These are phyloP conservation scores for Ganaspis brasiliensis DNA, from an alignment of 2,888 invertebrate species.

Conservation along the genomic window DNA sequence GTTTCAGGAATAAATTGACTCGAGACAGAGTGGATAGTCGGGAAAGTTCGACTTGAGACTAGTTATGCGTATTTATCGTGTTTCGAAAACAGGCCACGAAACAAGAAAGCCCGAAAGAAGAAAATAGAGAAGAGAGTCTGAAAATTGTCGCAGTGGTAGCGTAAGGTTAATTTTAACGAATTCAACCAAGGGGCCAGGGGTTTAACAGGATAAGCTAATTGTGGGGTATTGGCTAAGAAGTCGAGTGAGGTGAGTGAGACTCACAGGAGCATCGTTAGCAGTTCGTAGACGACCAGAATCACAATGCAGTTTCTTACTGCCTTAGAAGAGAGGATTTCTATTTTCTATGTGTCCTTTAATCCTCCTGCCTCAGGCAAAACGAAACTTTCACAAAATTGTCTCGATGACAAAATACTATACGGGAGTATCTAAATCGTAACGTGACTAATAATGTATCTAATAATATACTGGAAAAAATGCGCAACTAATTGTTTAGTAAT, in stretches of 20 bases:
- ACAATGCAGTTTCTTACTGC: constrained; percentile 78
- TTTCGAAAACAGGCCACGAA: constrained; percentile 67
- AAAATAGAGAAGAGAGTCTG: constrained; percentile 61
- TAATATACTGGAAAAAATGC: too few relatives aligned
- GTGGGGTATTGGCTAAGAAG: constrained; percentile 80
- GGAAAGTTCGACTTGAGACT: constrained; percentile 34
- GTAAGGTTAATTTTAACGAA: constrained; percentile 78
- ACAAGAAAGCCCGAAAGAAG: constrained; percentile 59
- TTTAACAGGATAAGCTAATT: constrained; percentile 81
- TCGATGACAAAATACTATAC: too few relatives aligned
- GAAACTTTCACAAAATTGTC: constrained; percentile 42
- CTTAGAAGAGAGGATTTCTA: constrained; percentile 64
- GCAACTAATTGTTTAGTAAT: too few relatives aligned
- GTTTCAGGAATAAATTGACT: background rate
- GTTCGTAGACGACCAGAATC: constrained; percentile 78
- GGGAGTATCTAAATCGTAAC: too few relatives aligned
- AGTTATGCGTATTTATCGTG: constrained; percentile 56
- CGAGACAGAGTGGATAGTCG: background rate
- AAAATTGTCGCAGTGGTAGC: constrained; percentile 70
- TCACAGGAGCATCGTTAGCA: constrained; percentile 78
- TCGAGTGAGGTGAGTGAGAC: constrained; percentile 69
- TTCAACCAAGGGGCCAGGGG: constrained; percentile 74
- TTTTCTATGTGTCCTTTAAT: constrained; percentile 72
- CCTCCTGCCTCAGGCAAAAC: constrained; percentile 58
- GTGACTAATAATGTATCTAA: too few relatives aligned